Base-by-base conservation (phyloP, 2,888 invertebrate species). In the Apodemia duryi region DNA sequence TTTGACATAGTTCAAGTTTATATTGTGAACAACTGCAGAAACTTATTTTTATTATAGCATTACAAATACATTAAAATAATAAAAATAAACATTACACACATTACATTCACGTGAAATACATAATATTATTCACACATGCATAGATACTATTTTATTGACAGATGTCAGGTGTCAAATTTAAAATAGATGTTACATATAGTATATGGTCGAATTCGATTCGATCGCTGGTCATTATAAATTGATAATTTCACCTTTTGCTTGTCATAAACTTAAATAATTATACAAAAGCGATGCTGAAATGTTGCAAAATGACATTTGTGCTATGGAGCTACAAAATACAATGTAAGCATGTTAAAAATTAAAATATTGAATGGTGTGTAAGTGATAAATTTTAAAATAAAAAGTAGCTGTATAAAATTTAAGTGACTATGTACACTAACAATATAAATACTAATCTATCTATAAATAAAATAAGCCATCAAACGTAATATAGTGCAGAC, bases 401-500 rank as follows among this genome's bases (percentile, higher is more conserved):
- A 61, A 61, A 57, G 6, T 57, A 29, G 32, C 57, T 57, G 57
- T 29, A 62, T 29, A 21, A 4, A 28, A 62, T 11, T 28, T 62
- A 38, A 61, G 61, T 13, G 32, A 35, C 35, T 61, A 61, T 66
- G 41, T 61, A 43, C 61, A 66, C 10, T 63, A 63, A 66, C 2
- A 35, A 41, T 11, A 51, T 52, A 63, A 65, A 64, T 51, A 66
- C 57, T 61, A 69, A 51, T 65, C 65, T 66, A 65, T 67, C 51
- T 65, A 65, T 63, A 78, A 78, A 77, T 76, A 78, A 80, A 76
- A 43, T 43, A 84, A 91, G 88, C 88, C 76, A 79, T 85, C 85
- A 88, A 89, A 89, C 81, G 77, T 81, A 82, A 79, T 77, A 72
- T 68, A 72, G 80, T 88, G 90, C 90, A 84, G 76, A 82, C 73